Evolutionary conservation across 92 coral and sea anemone species (phyloP), one percentile per base, ranked within the genome.

Genomic region (Epizoanthus ramosus): DNA sequence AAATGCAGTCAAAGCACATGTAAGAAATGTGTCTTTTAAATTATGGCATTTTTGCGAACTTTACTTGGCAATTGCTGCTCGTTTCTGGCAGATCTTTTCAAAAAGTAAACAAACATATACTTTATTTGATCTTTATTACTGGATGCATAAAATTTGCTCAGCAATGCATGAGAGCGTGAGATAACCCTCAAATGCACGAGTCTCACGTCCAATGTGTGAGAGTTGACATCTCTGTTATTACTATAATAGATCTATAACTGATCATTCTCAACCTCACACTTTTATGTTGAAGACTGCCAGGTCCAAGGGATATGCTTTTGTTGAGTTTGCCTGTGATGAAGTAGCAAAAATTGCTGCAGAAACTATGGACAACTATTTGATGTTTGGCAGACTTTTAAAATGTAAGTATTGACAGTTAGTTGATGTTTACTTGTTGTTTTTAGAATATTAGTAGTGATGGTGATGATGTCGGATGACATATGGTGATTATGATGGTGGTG

Each of bases 311-410:
- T 97, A 94, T 89, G 99, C 99, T 43, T 97, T 94, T 92, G 92
- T 97, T 22, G 98, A 97, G 86, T 97, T 97, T 90, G 97, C 95
- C 18, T 94, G 97, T 85, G 98, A 94, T 87, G 99, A 97, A 72
- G 99, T 97, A 35, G 99, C 99, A 54, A 97, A 97, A 89, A 97
- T 97, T 79, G 99, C 92, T 23, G 99, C 99, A 82, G 99, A 97
- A 85, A 97, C 99, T 52, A 97, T 97, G 99, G 85, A 97, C 79
- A 97, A 97, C 67, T 97, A 97, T 80, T 85, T 97, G 92, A 97
- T 97, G 99, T 97, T 94, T 89, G 99, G 99, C 22, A 90, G 93
- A 84, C 88, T 96, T 56, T 79, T 96, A 18, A 96, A 97, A 88
- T 95, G 98, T 95, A 84, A 90, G 98, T 89, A n/a, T 25, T 68